These are phyloP conservation scores for Calidris pygmaea DNA, from an alignment of 2,113 vertebrate species.

Conservation along the genomic window DNA sequence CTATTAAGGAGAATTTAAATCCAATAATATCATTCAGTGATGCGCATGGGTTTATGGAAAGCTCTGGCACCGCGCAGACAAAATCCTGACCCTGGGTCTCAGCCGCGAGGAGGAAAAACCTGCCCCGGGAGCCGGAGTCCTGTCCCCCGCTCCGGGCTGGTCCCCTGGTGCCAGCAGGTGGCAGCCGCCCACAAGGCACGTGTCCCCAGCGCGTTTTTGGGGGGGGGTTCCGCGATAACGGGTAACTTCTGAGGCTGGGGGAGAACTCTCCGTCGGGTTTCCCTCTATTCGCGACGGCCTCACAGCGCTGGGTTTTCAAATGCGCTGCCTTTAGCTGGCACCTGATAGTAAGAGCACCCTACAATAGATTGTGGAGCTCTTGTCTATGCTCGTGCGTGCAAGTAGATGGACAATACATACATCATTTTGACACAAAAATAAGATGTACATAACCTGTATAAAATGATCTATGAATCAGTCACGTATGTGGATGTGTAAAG, in stretches of 20 bases:
- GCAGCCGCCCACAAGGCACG: slow-evolving; percentile 71
- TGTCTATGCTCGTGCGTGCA: too few relatives aligned
- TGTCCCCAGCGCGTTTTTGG: not conserved
- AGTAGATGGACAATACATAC: fast-evolving
- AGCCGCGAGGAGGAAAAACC: not conserved
- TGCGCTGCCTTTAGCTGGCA: fast-evolving
- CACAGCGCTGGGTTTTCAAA: not conserved
- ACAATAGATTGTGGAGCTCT: fast-evolving
- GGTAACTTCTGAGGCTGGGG: not conserved
- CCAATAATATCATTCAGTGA: slow-evolving; percentile 7
- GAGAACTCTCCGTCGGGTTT: not conserved
- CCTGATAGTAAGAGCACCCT: not conserved
- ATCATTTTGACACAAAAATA: not conserved
- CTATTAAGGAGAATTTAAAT: slow-evolving; percentile 51
- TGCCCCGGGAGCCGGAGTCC: not conserved
- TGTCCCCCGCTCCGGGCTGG: not conserved
- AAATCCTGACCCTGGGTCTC: not conserved
- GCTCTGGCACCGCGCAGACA: not conserved
- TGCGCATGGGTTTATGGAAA: not conserved
- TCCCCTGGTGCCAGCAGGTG: slow-evolving; percentile 70
- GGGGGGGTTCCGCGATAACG: not conserved
- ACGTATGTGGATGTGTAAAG: fast-evolving
- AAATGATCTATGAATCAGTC: not conserved
- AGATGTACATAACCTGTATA: not conserved
- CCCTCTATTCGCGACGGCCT: not conserved